phyloP scores from a whole-genome alignment of 2,113 vertebrate genomes.

The Ptychochromis oligacanthus region DNA sequence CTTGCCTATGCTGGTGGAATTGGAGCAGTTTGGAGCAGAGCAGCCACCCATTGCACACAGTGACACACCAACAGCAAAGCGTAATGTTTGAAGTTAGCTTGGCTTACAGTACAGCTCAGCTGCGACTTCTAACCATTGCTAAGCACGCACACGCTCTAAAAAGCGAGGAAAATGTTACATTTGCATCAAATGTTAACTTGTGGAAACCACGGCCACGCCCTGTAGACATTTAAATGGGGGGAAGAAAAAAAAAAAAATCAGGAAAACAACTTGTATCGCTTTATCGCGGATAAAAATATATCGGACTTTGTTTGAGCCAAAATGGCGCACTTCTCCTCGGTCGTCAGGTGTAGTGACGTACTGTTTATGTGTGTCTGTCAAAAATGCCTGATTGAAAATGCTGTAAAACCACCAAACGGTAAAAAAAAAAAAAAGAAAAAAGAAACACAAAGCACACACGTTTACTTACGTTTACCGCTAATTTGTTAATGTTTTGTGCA shows the following conservation, averaged over 20 bases:
- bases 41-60: conserved; percentile 79
- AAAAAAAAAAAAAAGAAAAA: fast-evolving
- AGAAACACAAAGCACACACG: neutral
- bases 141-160: neutral
- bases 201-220: neutral
- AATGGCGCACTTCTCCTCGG: conserved; percentile 74
- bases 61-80: neutral
- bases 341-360: conserved; percentile 45
- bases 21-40: conserved; percentile 84
- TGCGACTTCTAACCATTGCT: conserved; percentile 17
- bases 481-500: fast-evolving
- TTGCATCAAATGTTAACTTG: neutral
- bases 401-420: neutral
- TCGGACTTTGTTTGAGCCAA: conserved; percentile 85
- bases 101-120: conserved; percentile 17
- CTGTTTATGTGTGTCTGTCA: conserved; percentile 5
- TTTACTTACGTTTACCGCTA: neutral
- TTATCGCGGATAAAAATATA: conserved; percentile 40
- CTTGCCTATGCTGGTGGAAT: conserved; percentile 83
- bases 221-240: neutral
- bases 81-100: conserved; percentile 38
- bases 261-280: neutral
- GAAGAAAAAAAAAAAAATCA: fast-evolving
- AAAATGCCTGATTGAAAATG: conserved; percentile 55
- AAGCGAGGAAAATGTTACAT: neutral